phyloP scores from a whole-genome alignment of 2,797 vertebrate genomes.

The Lacerta viridis region DNA sequence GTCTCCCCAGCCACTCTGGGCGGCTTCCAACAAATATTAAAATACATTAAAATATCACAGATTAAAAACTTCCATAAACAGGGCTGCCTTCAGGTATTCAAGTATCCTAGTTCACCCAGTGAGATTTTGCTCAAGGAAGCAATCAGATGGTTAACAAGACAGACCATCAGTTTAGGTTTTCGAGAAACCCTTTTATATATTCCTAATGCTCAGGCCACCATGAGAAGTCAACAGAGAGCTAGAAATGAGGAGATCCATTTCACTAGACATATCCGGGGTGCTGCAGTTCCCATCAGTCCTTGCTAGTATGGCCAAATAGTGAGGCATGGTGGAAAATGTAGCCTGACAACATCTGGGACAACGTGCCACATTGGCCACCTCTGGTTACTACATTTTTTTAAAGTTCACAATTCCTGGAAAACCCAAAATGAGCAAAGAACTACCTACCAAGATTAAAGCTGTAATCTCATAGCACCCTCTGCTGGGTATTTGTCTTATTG shows the following conservation, averaged over 20 bases:
- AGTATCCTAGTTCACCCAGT: background rate
- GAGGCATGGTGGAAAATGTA: too few species aligned
- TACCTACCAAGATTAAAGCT: background rate
- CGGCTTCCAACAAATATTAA: too few species aligned
- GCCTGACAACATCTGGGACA: too few species aligned
- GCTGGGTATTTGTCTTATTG: conserved; percentile 9
- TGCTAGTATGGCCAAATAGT: too few species aligned
- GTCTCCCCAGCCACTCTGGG: too few species aligned
- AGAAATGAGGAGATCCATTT: background rate
- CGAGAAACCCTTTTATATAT: background rate
- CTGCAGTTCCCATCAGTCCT: too few species aligned
- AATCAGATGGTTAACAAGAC: background rate
- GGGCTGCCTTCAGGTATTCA: too few species aligned
- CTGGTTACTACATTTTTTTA: background rate
- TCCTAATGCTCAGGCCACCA: background rate
- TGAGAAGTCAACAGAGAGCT: background rate
- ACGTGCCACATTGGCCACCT: too few species aligned
- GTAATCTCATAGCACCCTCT: conserved; percentile 34
- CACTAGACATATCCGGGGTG: background rate
- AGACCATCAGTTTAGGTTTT: background rate
- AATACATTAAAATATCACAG: too few species aligned
- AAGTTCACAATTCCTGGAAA: background rate
- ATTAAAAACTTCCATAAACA: too few species aligned
- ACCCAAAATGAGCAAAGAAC: background rate
- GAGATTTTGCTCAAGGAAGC: background rate